phyloP scores from a whole-genome alignment of 2,888 invertebrate species.

The Coelopa pilipes region DNA sequence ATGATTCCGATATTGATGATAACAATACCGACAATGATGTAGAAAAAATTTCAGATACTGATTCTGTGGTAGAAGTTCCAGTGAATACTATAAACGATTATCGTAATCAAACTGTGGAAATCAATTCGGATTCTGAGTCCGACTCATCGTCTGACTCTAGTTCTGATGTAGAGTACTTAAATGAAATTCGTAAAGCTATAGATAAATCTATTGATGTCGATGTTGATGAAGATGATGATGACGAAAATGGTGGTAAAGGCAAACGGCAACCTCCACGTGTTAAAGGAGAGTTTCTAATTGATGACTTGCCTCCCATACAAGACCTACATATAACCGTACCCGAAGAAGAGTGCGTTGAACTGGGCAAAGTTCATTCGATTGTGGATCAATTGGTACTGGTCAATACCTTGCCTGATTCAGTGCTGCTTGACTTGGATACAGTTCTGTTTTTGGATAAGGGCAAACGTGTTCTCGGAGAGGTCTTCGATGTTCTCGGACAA shows the following conservation, averaged over 20 bases:
- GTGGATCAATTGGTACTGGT: conserved; percentile 83
- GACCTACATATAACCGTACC: conserved; percentile 83
- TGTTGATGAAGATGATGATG: conserved; percentile 50
- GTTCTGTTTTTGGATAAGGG: conserved; percentile 87
- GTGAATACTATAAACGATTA: conserved; percentile 43
- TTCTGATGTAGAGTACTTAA: conserved; percentile 56
- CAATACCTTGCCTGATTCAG: conserved; percentile 73
- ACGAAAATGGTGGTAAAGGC: conserved; percentile 47
- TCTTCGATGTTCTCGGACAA: conserved; percentile 93
- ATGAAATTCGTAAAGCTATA: conserved; percentile 54
- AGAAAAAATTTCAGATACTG: conserved; percentile 45
- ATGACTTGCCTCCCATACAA: conserved; percentile 84
- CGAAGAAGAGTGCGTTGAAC: conserved; percentile 77
- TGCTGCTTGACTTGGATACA: conserved; percentile 87
- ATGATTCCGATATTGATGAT: conserved; percentile 54
- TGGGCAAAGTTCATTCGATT: conserved; percentile 78
- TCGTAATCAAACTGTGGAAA: conserved; percentile 52
- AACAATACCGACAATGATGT: conserved; percentile 32
- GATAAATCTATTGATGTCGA: conserved; percentile 57
- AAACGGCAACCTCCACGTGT: conserved; percentile 56
- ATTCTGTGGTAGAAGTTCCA: conserved; percentile 57
- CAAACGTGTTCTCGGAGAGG: conserved; percentile 74
- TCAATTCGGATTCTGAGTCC: conserved; percentile 50
- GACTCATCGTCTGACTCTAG: conserved; percentile 47
- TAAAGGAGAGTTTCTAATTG: conserved; percentile 67